Evolutionary conservation across 2,888 invertebrate genomes (phyloP).

Genomic region (Cheilosia pagana): DNA sequence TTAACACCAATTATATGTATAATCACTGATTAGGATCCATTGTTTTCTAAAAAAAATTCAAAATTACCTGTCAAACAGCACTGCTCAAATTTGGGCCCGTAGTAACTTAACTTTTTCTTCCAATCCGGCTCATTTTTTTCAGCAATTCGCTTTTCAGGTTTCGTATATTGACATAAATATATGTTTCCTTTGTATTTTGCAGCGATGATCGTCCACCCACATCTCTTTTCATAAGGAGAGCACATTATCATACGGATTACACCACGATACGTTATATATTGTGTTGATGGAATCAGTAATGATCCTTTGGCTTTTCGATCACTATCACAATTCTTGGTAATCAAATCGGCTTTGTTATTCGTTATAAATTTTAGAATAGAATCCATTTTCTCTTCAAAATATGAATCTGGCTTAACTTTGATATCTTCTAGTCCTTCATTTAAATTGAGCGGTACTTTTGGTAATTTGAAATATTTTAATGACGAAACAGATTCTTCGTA

Average conservation of each 20-base stretch:
- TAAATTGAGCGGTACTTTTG: constrained; percentile 56
- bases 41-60: background rate
- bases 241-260: constrained; percentile 87
- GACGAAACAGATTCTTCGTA: constrained; percentile 27
- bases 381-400: constrained; percentile 63
- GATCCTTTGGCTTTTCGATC: background rate
- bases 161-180: constrained; percentile 85
- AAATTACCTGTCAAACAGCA: constrained; percentile 24
- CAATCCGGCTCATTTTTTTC: background rate
- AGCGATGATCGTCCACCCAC: constrained; percentile 88
- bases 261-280: constrained; percentile 84
- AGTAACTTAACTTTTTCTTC: background rate
- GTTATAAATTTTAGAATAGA: constrained; percentile 69
- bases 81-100: constrained; percentile 29
- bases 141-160: background rate
- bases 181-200: constrained; percentile 86
- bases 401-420: constrained; percentile 67
- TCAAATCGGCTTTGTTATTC: constrained; percentile 48
- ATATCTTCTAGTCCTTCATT: constrained; percentile 72
- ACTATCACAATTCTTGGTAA: background rate
- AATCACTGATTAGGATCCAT: no score
- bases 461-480: constrained; percentile 36
- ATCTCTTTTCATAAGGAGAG: constrained; percentile 87
- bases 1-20: background rate
- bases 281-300: background rate